Conservation (phyloP, 1,140 invertebrate genomes). For the Drosophila nigromelanica region DNA sequence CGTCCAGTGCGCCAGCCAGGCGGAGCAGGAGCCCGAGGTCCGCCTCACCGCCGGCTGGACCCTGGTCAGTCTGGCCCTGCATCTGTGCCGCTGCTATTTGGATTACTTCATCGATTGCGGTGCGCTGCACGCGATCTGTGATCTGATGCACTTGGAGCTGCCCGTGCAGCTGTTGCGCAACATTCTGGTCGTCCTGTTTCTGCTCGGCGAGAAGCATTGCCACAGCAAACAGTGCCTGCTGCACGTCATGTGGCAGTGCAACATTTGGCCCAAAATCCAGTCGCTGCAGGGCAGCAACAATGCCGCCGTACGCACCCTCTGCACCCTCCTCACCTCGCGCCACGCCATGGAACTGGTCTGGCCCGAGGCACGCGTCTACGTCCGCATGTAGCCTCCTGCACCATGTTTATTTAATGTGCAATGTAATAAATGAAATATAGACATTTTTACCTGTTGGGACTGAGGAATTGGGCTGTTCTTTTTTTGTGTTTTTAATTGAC, state of each 20-base stretch:
- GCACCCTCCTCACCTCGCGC: slow-evolving; percentile 6
- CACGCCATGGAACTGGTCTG: slow-evolving; percentile 14
- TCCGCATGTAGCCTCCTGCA: neutral
- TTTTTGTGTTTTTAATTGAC: too few species aligned
- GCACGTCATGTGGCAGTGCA: slow-evolving; percentile 24
- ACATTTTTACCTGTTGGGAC: too few species aligned
- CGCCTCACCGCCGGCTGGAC: slow-evolving; percentile 39
- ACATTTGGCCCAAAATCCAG: slow-evolving; percentile 11
- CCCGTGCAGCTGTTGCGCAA: slow-evolving; percentile 47
- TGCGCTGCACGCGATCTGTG: slow-evolving; percentile 28
- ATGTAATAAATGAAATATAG: neutral
- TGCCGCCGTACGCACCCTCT: slow-evolving; percentile 16
- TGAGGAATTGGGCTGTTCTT: too few species aligned
- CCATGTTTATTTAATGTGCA: neutral
- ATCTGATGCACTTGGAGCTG: slow-evolving; percentile 20
- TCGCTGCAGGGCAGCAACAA: slow-evolving; percentile 13
- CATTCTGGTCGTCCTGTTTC: slow-evolving; percentile 23
- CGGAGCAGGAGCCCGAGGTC: slow-evolving; percentile 4
- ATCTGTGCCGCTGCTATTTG: slow-evolving; percentile 20
- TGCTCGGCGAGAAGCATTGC: slow-evolving; percentile 37
- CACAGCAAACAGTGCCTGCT: slow-evolving; percentile 26
- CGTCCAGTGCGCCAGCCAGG: slow-evolving; percentile 26
- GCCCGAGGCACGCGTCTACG: slow-evolving; percentile 3
- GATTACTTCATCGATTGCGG: slow-evolving; percentile 28
- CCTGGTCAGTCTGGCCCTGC: slow-evolving; percentile 23